Evolutionary conservation across 1,140 invertebrate genomes (phyloP), one percentile per base, ranked within the genome.

Genomic region (Drosophila ficusphila): DNA sequence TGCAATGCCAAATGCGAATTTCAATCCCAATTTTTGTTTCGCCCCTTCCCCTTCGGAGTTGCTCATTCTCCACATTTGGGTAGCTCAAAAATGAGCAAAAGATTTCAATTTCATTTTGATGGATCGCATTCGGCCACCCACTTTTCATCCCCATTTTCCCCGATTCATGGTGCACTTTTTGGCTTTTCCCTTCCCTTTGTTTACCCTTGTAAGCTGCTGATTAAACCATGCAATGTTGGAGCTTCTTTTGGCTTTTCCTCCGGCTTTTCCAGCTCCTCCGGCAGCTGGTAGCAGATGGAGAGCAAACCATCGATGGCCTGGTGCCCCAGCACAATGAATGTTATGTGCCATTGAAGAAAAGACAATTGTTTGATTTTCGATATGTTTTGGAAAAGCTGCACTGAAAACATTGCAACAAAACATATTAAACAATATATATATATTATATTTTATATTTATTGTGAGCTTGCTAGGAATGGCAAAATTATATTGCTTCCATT

Each of bases 31-130:
- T 76, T 67, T 65, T 67, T 67, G 62, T 65, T 49, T 65, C 31
- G 39, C 34, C 27, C 62, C 21, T 29, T 11, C 27, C 34, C n/a
- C 31, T 12, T 6, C 19, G 2, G n/a, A n/a, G n/a, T n/a, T n/a
- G n/a, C n/a, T n/a, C n/a, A n/a, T n/a, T n/a, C n/a, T 25, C 21
- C 27, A 7, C 53, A 34, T 42, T 54, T 12, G 53, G 9, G 14
- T 25, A 82, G 64, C 83, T 88, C 74, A 82, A 82, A 88, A 89
- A 89, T 88, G 82, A 79, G 78, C 82, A 89, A 83, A 89, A 89
- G 83, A 88, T 88, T 88, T 88, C 82, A 89, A 88, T 89, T 88
- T 88, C 83, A 88, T 89, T 89, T 88, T 88, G 82, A 88, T 88
- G 68, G 82, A 88, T 88, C 75, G 75, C 78, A 61, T 67, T 83